Evolutionary conservation across 2,797 vertebrate species (phyloP), one percentile per base, ranked within the genome.

Genomic region (Cheirogaleus major): DNA sequence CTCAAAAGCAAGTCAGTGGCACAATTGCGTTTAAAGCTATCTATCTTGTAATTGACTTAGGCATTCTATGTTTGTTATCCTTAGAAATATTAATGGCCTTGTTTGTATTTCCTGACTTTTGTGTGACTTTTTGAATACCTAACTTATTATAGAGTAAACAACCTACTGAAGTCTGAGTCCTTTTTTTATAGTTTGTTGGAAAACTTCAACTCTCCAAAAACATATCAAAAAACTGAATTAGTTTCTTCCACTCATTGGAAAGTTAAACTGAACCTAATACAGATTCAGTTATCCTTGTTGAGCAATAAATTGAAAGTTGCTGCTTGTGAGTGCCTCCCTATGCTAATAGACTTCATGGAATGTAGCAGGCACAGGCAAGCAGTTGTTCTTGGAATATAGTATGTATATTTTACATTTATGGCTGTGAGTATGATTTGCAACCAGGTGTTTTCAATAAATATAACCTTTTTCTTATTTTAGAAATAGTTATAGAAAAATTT

Each of bases 361-460:
- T 72, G 4, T 78, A 80, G 12, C 5, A 72, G 52, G 17, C 30
- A 45, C 38, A 43, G 30, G 27, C 32, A 91, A 72, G 7, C 48
- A 94, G 9, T 89, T 91, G 18, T 67, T 52, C 67, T 84, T 91
- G 52, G 11, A 91, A 25, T 91, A 25, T 78, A 61, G 9, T 72
- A n/a, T 85, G 30, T 52, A 23, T 6, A 25, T n/a, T n/a, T n/a
- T n/a, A n/a, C 18, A 20, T 65, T 95, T 84, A 52, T 85, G 41
- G 14, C 45, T 86, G 45, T 57, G 52, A 92, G 32, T 95, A 52
- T 45, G 14, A 50, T 67, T 87, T 95, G 45, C 30, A 81, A 22
- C 27, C 83, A 30, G 45, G 20, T 96, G 18, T 96, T 95, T 96
- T 81, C 65, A 92, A 48, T 75, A 72, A 91, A 59, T 75, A 45